Evolutionary conservation across 1,140 invertebrate genomes (phyloP), one percentile per base, ranked within the genome.

Genomic region (Limonius californicus): DNA sequence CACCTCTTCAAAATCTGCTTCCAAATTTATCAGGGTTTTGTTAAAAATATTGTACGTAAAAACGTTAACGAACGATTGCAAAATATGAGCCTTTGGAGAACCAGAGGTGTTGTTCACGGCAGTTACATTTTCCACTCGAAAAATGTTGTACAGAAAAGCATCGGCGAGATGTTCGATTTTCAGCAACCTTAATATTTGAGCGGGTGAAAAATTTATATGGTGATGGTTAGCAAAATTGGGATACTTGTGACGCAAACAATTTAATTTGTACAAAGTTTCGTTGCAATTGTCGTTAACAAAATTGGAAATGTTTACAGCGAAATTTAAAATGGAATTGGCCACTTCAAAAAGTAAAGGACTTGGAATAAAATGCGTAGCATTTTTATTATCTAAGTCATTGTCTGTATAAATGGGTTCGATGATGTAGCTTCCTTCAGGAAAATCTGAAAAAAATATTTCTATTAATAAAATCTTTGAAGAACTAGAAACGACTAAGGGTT

Each of bases 71-170:
- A 63, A 64, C 8, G 64, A 58, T 60, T 67, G 62, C 8, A 66
- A 53, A 2, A 19, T 15, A 27, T 60, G 55, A 21, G 61, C 62
- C 8, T 32, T 55, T 27, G n/a, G 14, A 23, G 15, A 2, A 9
- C 14, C 9, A 1, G 23, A n/a, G 14, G 30, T 45, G 1, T 50
- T 45, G 19, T 62, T 42, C 32, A 64, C 59, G 1, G 53, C 20
- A 16, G 54, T 54, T 32, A 64, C 20, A 57, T 67, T 67, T 39
- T 72, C 72, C 0, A 72, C 64, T 54, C 45, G 64, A 43, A 61
- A 73, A 20, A 74, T 61, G 23, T 74, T 60, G 50, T 72, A 74
- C n/a, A 65, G 21, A 59, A 75, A 75, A 53, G 67, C 62, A 4
- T 62, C 14, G 8, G 47, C 42, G 8, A 71, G 58, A 7, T 64